Base-by-base conservation (phyloP, 1,140 invertebrate species). In the Aphaenogaster floridana region DNA sequence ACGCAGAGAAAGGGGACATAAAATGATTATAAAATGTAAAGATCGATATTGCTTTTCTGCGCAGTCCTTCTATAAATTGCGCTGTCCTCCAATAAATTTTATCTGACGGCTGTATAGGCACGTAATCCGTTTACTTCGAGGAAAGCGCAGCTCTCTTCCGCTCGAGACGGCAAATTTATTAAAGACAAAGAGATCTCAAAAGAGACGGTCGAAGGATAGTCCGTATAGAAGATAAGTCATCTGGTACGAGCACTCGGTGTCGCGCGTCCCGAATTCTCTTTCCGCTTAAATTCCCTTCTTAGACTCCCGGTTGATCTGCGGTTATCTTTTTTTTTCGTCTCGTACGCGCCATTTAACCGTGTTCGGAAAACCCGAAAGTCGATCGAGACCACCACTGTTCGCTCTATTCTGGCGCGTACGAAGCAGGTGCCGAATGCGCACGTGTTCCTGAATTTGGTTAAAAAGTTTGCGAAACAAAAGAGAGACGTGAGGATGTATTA, bases 301-400 rank as follows among this genome's bases (percentile, higher is more conserved):
- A 68, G 6, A 45, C 36, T 66, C 9, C 3, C 39, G 17, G 7
- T 39, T 61, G 36, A 69, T 6, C 68, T 17, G 69, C n/a, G n/a
- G 11, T 72, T 45, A 34, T 42, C 28, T 28, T 28, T 83, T 17
- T n/a, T 17, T 72, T 36, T 17, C 21, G 4, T 42, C 13, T 39
- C 21, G 36, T 71, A 81, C 21, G 79, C 68, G 17, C 71, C 79
- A 83, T 74, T 61, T 83, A 83, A 83, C 52, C 21, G 1, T 59
- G 17, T 36, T 61, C 39, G 15, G 45, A 59, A 72, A 72, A 83
- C 6, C 6, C 68, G n/a, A 28, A 74, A 36, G 42, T 83, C 52
- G 21, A n/a, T 72, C 21, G 66, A 71, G 34, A n/a, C 36, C 17
- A 11, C 6, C 11, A 45, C 15, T 17, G 39, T 52, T 34, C 17